Evolutionary conservation across 2,888 invertebrate species (phyloP).

Genomic region (Drosophila tripunctata): DNA sequence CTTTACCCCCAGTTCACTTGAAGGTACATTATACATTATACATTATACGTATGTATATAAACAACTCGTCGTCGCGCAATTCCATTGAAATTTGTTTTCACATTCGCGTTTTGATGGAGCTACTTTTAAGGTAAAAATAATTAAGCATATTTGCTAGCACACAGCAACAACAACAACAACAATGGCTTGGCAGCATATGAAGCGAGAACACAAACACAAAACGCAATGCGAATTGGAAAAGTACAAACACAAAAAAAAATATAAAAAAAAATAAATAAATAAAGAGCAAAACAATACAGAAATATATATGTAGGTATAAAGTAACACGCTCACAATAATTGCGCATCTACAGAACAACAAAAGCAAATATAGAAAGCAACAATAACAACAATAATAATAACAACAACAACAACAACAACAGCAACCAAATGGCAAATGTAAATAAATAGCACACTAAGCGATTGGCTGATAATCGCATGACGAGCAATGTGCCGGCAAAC

Average conservation of each 20-base stretch:
- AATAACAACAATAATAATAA: constrained; percentile 26
- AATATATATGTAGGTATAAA: constrained; percentile 74
- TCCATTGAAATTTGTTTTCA: constrained; percentile 68
- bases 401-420: constrained; percentile 14
- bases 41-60: no score
- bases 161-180: constrained; percentile 29
- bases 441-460: constrained; percentile 76
- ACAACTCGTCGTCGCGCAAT: constrained; percentile 24
- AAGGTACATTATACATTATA: no score
- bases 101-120: constrained; percentile 72
- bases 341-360: constrained; percentile 76
- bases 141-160: constrained; percentile 76
- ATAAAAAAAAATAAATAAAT: constrained; percentile 32
- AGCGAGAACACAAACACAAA: constrained; percentile 52
- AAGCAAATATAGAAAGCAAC: constrained; percentile 57
- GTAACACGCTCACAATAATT: constrained; percentile 79
- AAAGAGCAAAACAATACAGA: constrained; percentile 59
- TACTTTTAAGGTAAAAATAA: constrained; percentile 81
- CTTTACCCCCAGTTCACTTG: neutral
- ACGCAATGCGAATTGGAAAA: constrained; percentile 69
- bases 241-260: constrained; percentile 38
- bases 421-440: constrained; percentile 60
- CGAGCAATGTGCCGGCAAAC: constrained; percentile 53
- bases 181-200: constrained; percentile 49
- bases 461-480: constrained; percentile 78